Percentiles rank a stretch among this genome's conserved stretches.
phyloP scores from a whole-genome alignment of 2,797 vertebrate genomes.

The Chromobotia macracanthus region DNA sequence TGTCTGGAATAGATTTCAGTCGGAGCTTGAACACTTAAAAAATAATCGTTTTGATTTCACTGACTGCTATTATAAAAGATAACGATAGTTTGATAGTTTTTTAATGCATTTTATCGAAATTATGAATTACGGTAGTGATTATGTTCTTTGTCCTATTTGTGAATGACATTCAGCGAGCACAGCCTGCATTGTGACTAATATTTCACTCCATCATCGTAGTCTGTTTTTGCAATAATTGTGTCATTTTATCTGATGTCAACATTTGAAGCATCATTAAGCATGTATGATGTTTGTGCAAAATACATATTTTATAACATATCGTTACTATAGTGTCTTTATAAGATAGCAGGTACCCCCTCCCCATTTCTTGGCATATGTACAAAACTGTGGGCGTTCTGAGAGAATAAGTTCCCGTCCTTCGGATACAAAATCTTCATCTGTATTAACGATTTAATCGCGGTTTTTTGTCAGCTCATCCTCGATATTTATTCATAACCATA shows the following conservation, averaged over 20 bases:
- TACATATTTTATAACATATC: not conserved
- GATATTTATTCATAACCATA: conserved; percentile 72
- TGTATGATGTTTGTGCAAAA: not conserved
- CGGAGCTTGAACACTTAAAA: no score
- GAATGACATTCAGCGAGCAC: not conserved
- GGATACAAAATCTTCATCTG: conserved; percentile 50
- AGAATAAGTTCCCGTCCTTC: conserved; percentile 46
- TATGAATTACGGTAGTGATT: not conserved
- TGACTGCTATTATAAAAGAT: not conserved
- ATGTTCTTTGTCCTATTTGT: conserved; percentile 21
- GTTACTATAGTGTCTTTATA: conserved; percentile 9
- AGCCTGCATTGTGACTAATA: conserved; percentile 7
- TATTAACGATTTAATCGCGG: conserved; percentile 53
- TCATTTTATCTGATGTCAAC: conserved; percentile 5
- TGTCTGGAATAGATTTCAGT: not conserved
- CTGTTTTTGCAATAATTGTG: conserved; percentile 12
- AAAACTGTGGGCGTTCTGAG: conserved; percentile 39
- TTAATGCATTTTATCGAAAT: not conserved
- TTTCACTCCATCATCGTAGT: not conserved
- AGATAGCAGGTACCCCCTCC: conserved; percentile 37
- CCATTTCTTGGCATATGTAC: conserved; percentile 40
- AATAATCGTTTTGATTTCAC: not conserved
- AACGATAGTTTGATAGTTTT: no score
- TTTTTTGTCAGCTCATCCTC: conserved; percentile 45
- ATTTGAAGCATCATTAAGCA: conserved; percentile 4